These are phyloP conservation scores for Sipunculus nudus DNA, from an alignment of 2,888 invertebrate genomes.

Conservation along the genomic window DNA sequence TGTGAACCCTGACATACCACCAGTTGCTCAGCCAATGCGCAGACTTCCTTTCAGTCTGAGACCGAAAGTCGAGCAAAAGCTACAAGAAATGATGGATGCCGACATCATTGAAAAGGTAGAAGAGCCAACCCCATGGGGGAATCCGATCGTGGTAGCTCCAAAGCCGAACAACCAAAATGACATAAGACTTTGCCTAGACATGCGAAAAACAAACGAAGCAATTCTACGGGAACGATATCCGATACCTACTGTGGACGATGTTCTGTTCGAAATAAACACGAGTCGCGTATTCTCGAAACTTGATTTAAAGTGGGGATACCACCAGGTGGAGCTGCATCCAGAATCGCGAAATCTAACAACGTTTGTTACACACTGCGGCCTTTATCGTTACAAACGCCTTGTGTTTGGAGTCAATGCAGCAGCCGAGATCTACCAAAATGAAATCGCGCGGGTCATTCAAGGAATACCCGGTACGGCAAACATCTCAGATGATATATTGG, in stretches of 20 bases:
- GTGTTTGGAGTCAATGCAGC: slow-evolving; percentile 17
- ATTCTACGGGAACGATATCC: slow-evolving; percentile 26
- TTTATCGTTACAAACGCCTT: slow-evolving; percentile 18
- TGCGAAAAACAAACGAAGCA: slow-evolving; percentile 36
- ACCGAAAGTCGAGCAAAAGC: slow-evolving; percentile 1
- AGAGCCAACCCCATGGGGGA: slow-evolving; percentile 33
- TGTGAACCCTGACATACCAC: no score
- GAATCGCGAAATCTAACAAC: slow-evolving; percentile 19
- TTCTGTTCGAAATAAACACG: slow-evolving; percentile 3
- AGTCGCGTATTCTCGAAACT: slow-evolving; percentile 12
- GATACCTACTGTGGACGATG: slow-evolving; percentile 27
- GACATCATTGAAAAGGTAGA: slow-evolving; percentile 30
- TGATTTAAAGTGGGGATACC: slow-evolving; percentile 17
- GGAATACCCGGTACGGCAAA: slow-evolving; percentile 10
- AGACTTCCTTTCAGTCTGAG: slow-evolving; percentile 2
- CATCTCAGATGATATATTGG: slow-evolving; percentile 12
- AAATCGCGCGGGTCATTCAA: slow-evolving; percentile 8
- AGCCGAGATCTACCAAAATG: slow-evolving; percentile 22
- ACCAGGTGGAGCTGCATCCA: slow-evolving; percentile 18
- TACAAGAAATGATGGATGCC: not conserved
- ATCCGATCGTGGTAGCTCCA: slow-evolving; percentile 28
- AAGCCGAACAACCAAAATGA: slow-evolving; percentile 30
- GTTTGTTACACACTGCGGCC: slow-evolving; percentile 9
- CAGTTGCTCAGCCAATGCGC: slow-evolving; percentile 3
- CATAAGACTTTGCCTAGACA: slow-evolving; percentile 30